A percentile compares a stretch with the other conserved stretches of the same genome.
Conservation (phyloP, 2,888 invertebrate species). For the Brachypterus glaber region DNA sequence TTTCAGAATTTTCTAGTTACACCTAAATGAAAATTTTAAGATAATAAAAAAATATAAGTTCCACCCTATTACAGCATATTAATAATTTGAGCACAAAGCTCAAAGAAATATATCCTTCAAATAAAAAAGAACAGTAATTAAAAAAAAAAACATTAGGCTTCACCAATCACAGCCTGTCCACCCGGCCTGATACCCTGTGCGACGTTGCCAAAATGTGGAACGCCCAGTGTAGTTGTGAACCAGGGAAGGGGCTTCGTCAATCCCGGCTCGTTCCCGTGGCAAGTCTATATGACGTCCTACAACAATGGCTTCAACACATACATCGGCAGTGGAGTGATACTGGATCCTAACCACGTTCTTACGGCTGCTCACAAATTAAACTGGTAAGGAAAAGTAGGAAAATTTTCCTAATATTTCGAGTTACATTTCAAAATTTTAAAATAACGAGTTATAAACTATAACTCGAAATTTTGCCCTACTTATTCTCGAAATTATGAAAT, state of each 20-base stretch:
- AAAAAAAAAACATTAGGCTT: too few species aligned
- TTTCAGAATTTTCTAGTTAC: too few species aligned
- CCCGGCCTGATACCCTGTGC: conserved; percentile 17
- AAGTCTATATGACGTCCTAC: conserved; percentile 40
- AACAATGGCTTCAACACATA: conserved; percentile 37
- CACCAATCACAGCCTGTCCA: conserved; percentile 12
- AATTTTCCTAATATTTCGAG: too few species aligned
- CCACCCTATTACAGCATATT: too few species aligned
- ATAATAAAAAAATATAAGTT: too few species aligned
- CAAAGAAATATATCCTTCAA: too few species aligned
- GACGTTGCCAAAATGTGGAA: conserved; percentile 19
- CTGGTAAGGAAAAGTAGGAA: conserved; percentile 4
- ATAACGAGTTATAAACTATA: background rate
- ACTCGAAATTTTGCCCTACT: too few species aligned
- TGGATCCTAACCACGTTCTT: conserved; percentile 54
- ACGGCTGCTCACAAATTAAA: conserved; percentile 60
- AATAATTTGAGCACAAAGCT: too few species aligned
- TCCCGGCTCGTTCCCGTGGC: conserved; percentile 66
- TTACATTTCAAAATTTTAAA: background rate
- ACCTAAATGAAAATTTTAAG: too few species aligned
- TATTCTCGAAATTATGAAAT: conserved; percentile 8
- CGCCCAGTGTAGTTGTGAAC: conserved; percentile 12
- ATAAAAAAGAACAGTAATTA: background rate
- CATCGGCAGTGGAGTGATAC: conserved; percentile 60
- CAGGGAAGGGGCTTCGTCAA: conserved; percentile 47